These are phyloP conservation scores for Pterophyllum scalare DNA, from an alignment of 2,113 vertebrate species.

Conservation along the genomic window DNA sequence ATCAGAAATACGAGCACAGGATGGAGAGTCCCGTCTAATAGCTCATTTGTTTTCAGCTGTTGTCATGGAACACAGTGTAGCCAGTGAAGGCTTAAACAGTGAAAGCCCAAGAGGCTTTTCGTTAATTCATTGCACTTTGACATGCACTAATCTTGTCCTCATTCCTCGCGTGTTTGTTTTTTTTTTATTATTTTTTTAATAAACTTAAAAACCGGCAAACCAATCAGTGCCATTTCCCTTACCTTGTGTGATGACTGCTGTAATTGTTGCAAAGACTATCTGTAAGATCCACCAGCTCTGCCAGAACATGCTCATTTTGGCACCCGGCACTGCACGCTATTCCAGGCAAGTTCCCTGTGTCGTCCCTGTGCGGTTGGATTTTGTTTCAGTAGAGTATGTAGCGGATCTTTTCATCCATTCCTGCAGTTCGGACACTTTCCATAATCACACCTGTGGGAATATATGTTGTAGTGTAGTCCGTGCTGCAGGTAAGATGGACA, in stretches of 20 bases:
- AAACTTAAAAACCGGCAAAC: not conserved
- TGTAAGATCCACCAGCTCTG: constrained; percentile 70
- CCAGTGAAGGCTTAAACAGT: not conserved
- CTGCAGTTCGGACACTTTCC: constrained; percentile 31
- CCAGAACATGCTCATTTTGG: constrained; percentile 75
- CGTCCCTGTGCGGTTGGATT: constrained; percentile 1
- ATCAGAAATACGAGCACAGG: not conserved
- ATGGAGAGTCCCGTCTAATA: not conserved
- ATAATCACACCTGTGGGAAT: constrained; percentile 64
- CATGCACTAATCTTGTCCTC: not conserved
- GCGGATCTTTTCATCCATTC: constrained; percentile 52
- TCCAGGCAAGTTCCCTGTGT: constrained; percentile 60
- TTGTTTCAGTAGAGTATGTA: constrained; percentile 43
- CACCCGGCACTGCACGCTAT: constrained; percentile 51
- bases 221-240: constrained; percentile 32
- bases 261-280: constrained; percentile 69
- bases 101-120: not conserved
- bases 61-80: not conserved
- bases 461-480: constrained; percentile 8
- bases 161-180: not conserved
- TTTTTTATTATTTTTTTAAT: not conserved
- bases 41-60: constrained; percentile 13
- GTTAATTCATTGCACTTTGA: constrained; percentile 15
- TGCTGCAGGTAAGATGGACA: constrained; percentile 1
- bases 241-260: constrained; percentile 76